Conservation (phyloP, 2,888 invertebrate species). For the Drosophila paramelanica region DNA sequence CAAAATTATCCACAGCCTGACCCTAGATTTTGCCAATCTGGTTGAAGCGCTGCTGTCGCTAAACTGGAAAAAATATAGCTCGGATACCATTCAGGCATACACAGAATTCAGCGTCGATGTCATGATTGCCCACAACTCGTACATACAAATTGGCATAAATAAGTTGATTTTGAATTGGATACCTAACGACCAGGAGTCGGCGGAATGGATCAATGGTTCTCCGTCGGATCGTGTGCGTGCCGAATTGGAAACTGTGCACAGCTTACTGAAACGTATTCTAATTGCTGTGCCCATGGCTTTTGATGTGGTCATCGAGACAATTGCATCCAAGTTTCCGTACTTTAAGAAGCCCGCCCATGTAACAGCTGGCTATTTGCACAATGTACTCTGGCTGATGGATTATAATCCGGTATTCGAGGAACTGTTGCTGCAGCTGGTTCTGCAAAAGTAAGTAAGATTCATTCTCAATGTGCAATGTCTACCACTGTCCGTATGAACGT, state of each 20-base stretch:
- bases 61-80: conserved; percentile 86
- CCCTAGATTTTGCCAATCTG: conserved; percentile 86
- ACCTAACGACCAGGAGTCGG: conserved; percentile 85
- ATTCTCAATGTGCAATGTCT: neutral
- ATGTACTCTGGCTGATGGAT: conserved; percentile 90
- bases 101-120: conserved; percentile 89
- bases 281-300: conserved; percentile 88
- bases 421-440: conserved; percentile 90
- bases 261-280: conserved; percentile 84
- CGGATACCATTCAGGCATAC: conserved; percentile 86
- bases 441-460: conserved; percentile 88
- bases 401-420: conserved; percentile 90
- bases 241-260: conserved; percentile 89
- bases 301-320: conserved; percentile 88
- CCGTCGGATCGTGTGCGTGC: conserved; percentile 86
- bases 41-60: conserved; percentile 87
- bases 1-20: conserved; percentile 87
- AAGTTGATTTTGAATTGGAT: conserved; percentile 88
- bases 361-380: conserved; percentile 91
- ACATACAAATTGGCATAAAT: conserved; percentile 87
- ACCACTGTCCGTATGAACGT: too few species aligned
- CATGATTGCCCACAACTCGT: conserved; percentile 89
- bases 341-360: conserved; percentile 88
- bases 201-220: conserved; percentile 87
- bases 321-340: conserved; percentile 91